Base-by-base conservation (phyloP, 2,797 vertebrate species). In the Pristis pectinata region DNA sequence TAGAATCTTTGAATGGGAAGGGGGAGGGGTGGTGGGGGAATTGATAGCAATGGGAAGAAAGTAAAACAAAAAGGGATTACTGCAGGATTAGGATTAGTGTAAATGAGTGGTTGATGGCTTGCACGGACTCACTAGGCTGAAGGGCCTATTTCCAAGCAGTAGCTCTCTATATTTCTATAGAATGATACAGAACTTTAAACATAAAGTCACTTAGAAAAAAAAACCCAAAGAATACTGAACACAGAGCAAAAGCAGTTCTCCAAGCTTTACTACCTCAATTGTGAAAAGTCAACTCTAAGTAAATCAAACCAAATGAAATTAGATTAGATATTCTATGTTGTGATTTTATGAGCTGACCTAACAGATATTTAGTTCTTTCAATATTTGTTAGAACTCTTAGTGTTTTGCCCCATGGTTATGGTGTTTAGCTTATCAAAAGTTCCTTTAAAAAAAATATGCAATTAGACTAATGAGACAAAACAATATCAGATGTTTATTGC, bases 401-500 rank as follows among this genome's bases (percentile, higher is more conserved):
- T 1, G 67, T 67, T 67, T 30, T 74, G 70, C 6, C 0, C 70
- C 24, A 27, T 74, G 6, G 17, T 22, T 91, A 22, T 19, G 19
- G n/a, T 2, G 1, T 34, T 37, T 17, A 34, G 30, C 7, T 56
- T 27, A 53, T 10, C 44, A 83, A 11, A 53, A 24, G 22, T 30
- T 37, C 17, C n/a, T 89, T n/a, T 64, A 27, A 3, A 3, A 22
- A 61, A 37, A 27, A 61, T 22, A 61, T 19, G 19, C 6, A 89
- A 89, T 89, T 37, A 7, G 30, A 89, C 85, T 41, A 91, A 41
- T 64, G 61, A 67, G n/a, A 41, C 61, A 91, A 74, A 91, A 91
- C 87, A 67, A n/a, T 91, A 67, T 91, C n/a, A 91, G 87, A 41
- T 67, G 87, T 91, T 91, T 91, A 91, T 91, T 91, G 87, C 87